phyloP scores from a whole-genome alignment of 1,140 invertebrate species.

The Macrosteles quadrilineatus region DNA sequence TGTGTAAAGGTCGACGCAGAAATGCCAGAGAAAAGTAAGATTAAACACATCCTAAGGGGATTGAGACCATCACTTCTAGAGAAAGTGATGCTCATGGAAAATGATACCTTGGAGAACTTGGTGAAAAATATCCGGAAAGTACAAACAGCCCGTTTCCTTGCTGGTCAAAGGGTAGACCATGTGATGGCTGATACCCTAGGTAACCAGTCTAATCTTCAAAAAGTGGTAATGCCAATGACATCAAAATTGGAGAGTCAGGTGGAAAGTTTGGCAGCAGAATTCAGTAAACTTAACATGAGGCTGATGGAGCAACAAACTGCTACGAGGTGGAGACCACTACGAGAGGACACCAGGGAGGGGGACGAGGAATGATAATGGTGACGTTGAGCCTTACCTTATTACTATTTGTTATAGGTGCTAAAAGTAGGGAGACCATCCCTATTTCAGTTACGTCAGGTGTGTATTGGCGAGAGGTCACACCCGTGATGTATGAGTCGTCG shows the following conservation, averaged over 20 bases:
- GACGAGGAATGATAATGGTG: neutral
- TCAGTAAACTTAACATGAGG: no score
- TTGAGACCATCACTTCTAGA: neutral
- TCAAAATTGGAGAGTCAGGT: no score
- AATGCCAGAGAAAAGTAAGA: neutral
- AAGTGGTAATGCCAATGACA: no score
- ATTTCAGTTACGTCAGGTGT: neutral
- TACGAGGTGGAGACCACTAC: neutral
- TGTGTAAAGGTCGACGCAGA: neutral
- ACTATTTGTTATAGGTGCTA: neutral
- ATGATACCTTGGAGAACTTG: neutral
- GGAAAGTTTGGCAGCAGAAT: no score
- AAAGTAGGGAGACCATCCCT: neutral
- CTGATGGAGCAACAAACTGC: no score
- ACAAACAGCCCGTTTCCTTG: neutral
- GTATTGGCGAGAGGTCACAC: neutral
- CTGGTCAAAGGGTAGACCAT: neutral
- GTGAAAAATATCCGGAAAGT: neutral
- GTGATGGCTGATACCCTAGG: no score
- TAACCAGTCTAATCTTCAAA: no score
- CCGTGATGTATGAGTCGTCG: neutral
- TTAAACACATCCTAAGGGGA: neutral
- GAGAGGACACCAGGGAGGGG: neutral
- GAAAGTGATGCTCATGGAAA: neutral
- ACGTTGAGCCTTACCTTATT: neutral